These are phyloP conservation scores for Dasyprocta punctata DNA, from an alignment of 2,113 vertebrate genomes.

Conservation along the genomic window DNA sequence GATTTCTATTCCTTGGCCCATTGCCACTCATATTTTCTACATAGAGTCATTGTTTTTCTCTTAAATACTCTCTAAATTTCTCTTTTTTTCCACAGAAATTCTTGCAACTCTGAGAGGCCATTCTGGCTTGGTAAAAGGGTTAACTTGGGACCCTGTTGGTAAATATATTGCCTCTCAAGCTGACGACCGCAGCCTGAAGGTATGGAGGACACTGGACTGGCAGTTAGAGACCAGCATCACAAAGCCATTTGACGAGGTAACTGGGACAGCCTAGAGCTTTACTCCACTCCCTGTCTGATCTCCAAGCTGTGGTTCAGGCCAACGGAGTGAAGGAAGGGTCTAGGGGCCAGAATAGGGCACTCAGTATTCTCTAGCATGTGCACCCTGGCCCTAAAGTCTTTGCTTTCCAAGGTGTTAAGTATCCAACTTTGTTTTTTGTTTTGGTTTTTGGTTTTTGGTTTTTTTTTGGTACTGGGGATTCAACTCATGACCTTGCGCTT, in stretches of 20 bases:
- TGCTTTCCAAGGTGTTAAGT: not conserved
- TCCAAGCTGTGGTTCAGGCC: not conserved
- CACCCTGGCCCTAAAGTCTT: not conserved
- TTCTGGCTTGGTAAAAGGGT: slow-evolving; percentile 96
- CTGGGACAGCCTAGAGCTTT: not conserved
- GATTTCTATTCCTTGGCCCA: not conserved
- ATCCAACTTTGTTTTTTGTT: not conserved
- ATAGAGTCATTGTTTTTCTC: not conserved
- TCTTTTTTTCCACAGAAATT: slow-evolving; percentile 89
- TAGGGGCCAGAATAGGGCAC: not conserved
- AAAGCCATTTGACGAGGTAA: slow-evolving; percentile 97
- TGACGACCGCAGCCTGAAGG: slow-evolving; percentile 96
- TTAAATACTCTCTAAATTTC: not conserved
- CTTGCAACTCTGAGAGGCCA: slow-evolving; percentile 95
- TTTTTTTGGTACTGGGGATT: too few relatives aligned
- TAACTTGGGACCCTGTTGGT: slow-evolving; percentile 99
- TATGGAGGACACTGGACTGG: slow-evolving; percentile 99
- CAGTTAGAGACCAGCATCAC: slow-evolving; percentile 98
- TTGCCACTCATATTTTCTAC: not conserved
- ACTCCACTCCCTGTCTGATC: not conserved
- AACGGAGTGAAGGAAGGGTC: not conserved
- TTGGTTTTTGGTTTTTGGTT: too few relatives aligned
- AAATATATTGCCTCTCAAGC: slow-evolving; percentile 99
- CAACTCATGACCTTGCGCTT: too few relatives aligned
- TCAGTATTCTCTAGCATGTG: not conserved